These are phyloP conservation scores for Melanchra persicariae DNA, from an alignment of 2,888 invertebrate genomes.

Conservation along the genomic window DNA sequence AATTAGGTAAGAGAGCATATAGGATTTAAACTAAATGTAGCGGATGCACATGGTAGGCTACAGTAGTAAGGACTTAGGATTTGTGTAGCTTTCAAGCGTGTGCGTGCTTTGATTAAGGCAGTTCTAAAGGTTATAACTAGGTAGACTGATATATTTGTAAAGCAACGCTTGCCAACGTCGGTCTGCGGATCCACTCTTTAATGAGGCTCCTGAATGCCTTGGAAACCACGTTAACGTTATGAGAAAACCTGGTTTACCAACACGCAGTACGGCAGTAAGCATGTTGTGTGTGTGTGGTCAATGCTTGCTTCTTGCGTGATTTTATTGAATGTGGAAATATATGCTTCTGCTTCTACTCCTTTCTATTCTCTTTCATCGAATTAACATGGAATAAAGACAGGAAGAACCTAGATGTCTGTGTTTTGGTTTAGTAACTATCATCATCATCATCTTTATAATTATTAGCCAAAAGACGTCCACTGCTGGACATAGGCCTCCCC, in stretches of 20 bases:
- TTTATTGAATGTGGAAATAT: background rate
- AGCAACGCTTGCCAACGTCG: no score
- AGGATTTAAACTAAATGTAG: slow-evolving; percentile 37
- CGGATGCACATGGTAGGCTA: background rate
- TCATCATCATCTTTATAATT: no score
- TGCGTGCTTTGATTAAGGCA: background rate
- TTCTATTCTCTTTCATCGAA: no score
- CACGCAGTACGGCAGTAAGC: background rate
- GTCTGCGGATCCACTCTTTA: no score
- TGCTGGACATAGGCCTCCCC: no score
- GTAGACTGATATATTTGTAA: background rate
- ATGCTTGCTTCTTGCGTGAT: background rate
- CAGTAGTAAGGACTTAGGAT: background rate
- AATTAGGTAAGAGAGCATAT: slow-evolving; percentile 43
- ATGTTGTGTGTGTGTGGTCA: background rate
- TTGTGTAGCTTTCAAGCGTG: slow-evolving; percentile 1
- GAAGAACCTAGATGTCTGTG: no score
- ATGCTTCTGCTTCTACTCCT: no score
- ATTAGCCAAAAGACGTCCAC: no score
- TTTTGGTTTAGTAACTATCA: no score
- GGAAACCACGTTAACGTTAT: no score
- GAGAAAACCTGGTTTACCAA: background rate
- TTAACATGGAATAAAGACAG: no score
- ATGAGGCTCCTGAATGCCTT: no score
- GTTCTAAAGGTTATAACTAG: background rate